Evolutionary conservation across 1,140 invertebrate species (phyloP).

Genomic region (Fopius arisanus): DNA sequence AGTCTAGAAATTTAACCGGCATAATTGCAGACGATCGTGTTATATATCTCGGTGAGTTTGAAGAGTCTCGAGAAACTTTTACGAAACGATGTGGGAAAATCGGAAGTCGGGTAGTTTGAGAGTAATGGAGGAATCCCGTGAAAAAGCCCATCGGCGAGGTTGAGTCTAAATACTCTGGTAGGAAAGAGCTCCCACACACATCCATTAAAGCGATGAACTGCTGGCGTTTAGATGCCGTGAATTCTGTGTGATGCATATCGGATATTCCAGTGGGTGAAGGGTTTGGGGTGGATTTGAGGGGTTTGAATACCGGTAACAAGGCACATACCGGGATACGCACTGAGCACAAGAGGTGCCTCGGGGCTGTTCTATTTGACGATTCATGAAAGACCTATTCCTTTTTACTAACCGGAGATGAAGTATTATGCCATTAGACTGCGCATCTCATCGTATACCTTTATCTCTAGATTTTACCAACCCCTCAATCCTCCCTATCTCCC

Average conservation of each 20-base stretch:
- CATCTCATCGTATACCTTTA: background rate
- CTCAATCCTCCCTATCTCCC: background rate
- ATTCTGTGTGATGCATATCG: constrained; percentile 8
- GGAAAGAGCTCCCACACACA: background rate
- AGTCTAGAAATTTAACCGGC: background rate
- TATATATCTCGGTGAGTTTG: background rate
- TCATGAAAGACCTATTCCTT: constrained; percentile 7
- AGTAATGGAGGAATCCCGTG: background rate
- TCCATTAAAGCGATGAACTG: background rate
- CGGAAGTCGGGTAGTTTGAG: background rate
- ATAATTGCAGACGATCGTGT: background rate
- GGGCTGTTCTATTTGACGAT: background rate
- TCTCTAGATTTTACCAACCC: background rate
- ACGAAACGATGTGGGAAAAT: background rate
- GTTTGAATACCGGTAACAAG: background rate
- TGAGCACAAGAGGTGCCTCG: background rate
- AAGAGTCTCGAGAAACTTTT: background rate
- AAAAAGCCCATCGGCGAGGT: background rate
- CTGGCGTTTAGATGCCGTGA: constrained; percentile 5
- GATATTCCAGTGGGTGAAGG: background rate
- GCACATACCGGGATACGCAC: background rate
- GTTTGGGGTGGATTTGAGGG: background rate
- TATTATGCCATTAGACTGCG: constrained; percentile 1
- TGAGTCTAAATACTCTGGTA: background rate
- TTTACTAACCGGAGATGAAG: constrained; percentile 10